phyloP scores from a whole-genome alignment of 2,797 vertebrate species.

The Dryobates pubescens region DNA sequence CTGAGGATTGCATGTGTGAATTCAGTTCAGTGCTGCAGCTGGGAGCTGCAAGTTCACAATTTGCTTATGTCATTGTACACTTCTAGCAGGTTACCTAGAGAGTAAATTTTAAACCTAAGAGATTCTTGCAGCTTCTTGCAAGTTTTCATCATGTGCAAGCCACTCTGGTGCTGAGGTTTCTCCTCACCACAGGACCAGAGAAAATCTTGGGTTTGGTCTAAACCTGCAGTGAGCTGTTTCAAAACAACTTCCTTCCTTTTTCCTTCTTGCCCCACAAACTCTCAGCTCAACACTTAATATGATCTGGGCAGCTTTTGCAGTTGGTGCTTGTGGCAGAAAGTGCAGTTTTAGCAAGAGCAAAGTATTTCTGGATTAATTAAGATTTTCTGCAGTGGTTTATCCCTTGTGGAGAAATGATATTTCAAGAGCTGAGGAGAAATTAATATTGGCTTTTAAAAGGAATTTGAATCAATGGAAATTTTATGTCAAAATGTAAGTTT shows the following conservation, averaged over 20 bases:
- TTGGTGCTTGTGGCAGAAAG: not conserved
- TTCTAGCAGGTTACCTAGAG: not conserved
- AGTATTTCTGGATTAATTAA: not conserved
- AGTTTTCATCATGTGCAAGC: not conserved
- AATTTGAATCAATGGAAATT: too few relatives aligned
- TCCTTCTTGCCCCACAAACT: not conserved
- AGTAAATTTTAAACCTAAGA: not conserved
- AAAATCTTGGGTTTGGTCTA: not conserved
- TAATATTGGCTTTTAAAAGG: not conserved
- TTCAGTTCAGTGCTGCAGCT: not conserved
- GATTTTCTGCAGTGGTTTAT: not conserved
- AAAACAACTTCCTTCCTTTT: not conserved
- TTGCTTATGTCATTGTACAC: not conserved
- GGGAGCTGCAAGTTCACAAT: not conserved
- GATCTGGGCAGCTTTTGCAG: not conserved
- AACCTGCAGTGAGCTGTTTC: not conserved
- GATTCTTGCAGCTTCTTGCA: not conserved
- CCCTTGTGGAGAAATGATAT: not conserved
- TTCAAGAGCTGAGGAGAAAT: not conserved
- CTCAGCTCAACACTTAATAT: not conserved
- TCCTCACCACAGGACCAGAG: not conserved
- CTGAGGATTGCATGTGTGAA: not conserved
- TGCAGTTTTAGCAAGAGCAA: not conserved
- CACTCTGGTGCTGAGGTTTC: not conserved
- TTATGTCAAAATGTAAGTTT: not conserved